Evolutionary conservation across 1,140 invertebrate genomes (phyloP).

Genomic region (Xylocopa sonorina): DNA sequence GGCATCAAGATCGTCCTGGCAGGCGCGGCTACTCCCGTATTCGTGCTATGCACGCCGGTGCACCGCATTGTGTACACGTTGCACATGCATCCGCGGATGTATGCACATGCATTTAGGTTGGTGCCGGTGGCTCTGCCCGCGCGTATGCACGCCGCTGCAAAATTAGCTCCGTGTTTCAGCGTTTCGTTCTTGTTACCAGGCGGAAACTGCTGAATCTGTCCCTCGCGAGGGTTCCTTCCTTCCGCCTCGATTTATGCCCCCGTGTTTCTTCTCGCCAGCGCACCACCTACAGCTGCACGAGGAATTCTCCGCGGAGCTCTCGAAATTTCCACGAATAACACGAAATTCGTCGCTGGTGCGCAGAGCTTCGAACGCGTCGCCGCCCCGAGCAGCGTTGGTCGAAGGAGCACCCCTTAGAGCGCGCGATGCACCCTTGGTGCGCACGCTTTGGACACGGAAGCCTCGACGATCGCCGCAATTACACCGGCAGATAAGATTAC

Average conservation of each 20-base stretch:
- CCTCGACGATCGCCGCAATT: constrained; percentile 62
- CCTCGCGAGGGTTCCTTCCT: no score
- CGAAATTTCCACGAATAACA: not conserved
- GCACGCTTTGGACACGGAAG: constrained; percentile 22
- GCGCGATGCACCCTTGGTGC: constrained; percentile 31
- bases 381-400: no score
- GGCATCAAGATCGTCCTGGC: constrained; percentile 31
- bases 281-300: no score
- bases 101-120: constrained; percentile 53
- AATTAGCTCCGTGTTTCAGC: constrained; percentile 50
- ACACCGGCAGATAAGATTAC: constrained; percentile 70
- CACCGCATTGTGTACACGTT: constrained; percentile 40
- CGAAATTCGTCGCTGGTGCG: no score
- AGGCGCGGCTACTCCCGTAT: constrained; percentile 11
- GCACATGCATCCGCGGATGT: constrained; percentile 36
- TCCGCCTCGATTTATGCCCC: no score
- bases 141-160: constrained; percentile 40
- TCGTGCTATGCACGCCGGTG: constrained; percentile 41
- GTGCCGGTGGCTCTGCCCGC: constrained; percentile 12
- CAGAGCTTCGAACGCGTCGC: not conserved
- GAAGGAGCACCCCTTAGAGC: no score
- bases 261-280: no score
- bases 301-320: not conserved
- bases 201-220: not conserved
- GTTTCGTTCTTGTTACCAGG: constrained; percentile 47